Percentiles rank a stretch among this genome's conserved stretches.
These are phyloP conservation scores for Oasisia sp. DNA, from an alignment of 2,888 invertebrate genomes.

Conservation along the genomic window DNA sequence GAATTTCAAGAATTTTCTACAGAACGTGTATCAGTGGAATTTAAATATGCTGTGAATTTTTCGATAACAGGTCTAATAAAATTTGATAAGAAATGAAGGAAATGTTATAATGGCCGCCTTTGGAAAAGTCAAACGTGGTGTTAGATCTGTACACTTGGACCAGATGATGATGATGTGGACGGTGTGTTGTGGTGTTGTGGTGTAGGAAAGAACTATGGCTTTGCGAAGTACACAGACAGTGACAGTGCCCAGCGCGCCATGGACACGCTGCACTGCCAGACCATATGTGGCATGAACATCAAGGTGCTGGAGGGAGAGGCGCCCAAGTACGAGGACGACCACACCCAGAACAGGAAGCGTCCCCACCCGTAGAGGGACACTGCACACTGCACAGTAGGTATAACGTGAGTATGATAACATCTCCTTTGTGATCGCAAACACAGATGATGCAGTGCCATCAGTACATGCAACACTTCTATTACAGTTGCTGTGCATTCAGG, in stretches of 20 bases:
- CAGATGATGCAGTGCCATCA: too few species aligned
- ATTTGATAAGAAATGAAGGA: too few species aligned
- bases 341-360: neutral
- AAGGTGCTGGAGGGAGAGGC: slow-evolving; percentile 72
- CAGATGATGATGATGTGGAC: neutral
- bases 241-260: slow-evolving; percentile 83
- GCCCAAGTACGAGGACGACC: neutral
- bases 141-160: neutral
- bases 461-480: too few species aligned
- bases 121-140: too few species aligned
- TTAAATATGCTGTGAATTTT: too few species aligned
- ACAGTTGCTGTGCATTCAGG: too few species aligned
- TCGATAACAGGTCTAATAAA: too few species aligned
- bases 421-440: neutral
- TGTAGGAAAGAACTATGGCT: slow-evolving; percentile 83
- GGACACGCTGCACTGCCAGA: slow-evolving; percentile 82
- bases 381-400: neutral
- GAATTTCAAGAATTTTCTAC: too few species aligned
- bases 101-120: too few species aligned
- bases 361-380: neutral
- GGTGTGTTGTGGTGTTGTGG: neutral
- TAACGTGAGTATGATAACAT: neutral
- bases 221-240: slow-evolving; percentile 83
- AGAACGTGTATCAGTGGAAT: too few species aligned
- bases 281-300: slow-evolving; percentile 84